Evolutionary conservation across 2,888 invertebrate species (phyloP), one percentile per base, ranked within the genome.

Genomic region (Drosophila lutescens): DNA sequence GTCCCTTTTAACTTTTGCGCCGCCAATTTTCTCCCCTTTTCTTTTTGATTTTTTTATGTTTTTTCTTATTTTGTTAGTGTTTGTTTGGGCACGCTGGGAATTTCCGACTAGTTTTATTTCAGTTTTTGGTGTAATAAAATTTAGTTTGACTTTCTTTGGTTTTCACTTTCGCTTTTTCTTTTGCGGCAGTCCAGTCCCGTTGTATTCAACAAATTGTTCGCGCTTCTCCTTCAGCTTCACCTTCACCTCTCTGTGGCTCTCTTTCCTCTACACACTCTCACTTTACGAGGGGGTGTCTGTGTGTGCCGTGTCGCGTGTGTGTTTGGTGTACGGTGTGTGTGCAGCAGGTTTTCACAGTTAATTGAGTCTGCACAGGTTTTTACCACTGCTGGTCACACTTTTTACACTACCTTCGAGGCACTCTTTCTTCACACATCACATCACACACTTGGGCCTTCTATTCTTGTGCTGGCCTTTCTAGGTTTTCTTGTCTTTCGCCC

Each of bases 141-240:
- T 51, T 10, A 47, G 51, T 70, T 47, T 51, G 10, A 13, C 51
- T 66, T 75, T 67, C 47, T 56, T 67, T 72, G 56, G 68, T 50
- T 66, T 80, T 77, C 77, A 86, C 84, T 84, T 84, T 88, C 86
- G 65, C 73, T 84, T 76, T 83, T 80, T 40, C 32, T 15, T 54
- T 58, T 55, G 54, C 56, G 32, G 17, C 49, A 55, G 56, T 66
- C 30, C 59, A 56, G 61, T 70, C 36, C 61, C 55, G 67, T 76
- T 71, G 75, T 81, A 89, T 85, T 89, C 85, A 85, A 85, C 85
- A 85, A 89, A 86, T 85, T 89, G 89, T 85, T 85, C 72, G 76
- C 78, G 80, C 69, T 66, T 77, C 63, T 66, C 60, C 53, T 72
- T 74, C 49, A 74, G 65, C 74, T 51, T 73, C 61, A 61, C 70